Evolutionary conservation across 1,140 invertebrate genomes (phyloP), one percentile per base, ranked within the genome.

Genomic region (Macrobrachium nipponense): DNA sequence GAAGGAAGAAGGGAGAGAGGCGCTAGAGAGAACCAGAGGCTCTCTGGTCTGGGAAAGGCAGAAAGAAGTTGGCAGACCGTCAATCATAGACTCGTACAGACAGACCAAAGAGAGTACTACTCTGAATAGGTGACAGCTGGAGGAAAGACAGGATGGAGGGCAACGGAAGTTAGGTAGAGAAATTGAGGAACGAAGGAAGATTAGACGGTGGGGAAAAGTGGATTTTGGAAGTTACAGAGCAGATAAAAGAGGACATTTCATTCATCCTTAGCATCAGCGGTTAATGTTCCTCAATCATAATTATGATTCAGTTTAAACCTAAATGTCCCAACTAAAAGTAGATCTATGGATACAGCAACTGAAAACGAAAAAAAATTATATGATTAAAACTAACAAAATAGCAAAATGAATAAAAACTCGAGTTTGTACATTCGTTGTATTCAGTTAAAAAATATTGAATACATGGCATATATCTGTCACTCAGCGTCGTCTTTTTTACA

Each of bases 391-490:
- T 80, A 80, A 80, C 62, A 62, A 60, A 80, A 64, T 80, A 80
- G 77, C 77, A 66, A 66, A 43, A 66, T 62, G 62, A 80, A 80
- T 80, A 80, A 80, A 80, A 80, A 80, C 36, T 80, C 77, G 60
- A 80, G 61, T 51, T 80, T 80, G 77, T 80, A 80, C 77, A 80
- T 80, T 80, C 62, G 27, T 80, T n/a, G 27, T 80, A 43, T 27
- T 62, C 44, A 43, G 62, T 36, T 20, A 61, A 59, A 27, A 14
- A 43, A 64, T 43, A 80, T 17, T 36, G 23, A 64, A 64, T 23
- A 62, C 43, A 66, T 62, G 44, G 7, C 36, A 44, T 80, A n/a
- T 62, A 80, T 64, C 20, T 80, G 60, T 80, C 59, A 61, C 62
- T 44, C 60, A 43, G 51, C 12, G 14, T 14, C 64, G 44, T 59